Evolutionary conservation across 1,140 invertebrate genomes (phyloP).

Genomic region (Camponotus vicinus): DNA sequence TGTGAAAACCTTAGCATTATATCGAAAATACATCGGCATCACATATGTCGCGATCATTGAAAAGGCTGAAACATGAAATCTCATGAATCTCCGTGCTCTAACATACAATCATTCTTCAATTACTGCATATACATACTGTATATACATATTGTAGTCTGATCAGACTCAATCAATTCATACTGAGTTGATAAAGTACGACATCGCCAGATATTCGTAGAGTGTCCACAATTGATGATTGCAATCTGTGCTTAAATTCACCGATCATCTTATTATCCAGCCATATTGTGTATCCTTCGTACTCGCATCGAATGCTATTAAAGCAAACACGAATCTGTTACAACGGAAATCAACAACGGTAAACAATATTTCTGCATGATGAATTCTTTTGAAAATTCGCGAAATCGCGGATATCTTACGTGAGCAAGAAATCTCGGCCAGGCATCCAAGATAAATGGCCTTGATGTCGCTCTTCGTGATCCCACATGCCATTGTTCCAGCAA

Average conservation of each 20-base stretch:
- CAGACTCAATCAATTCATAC: constrained; percentile 56
- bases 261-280: constrained; percentile 83
- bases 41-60: neutral
- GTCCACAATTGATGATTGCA: constrained; percentile 77
- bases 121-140: neutral
- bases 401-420: constrained; percentile 77
- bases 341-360: neutral
- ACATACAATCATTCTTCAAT: constrained; percentile 2
- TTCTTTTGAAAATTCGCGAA: neutral
- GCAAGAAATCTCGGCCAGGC: constrained; percentile 83
- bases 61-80: neutral
- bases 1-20: neutral
- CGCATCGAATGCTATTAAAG: constrained; percentile 79
- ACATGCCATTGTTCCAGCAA: constrained; percentile 82
- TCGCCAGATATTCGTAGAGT: constrained; percentile 83
- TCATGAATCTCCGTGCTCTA: neutral
- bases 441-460: constrained; percentile 82
- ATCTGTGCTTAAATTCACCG: constrained; percentile 81
- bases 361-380: neutral
- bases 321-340: constrained; percentile 41
- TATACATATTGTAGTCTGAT: neutral
- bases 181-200: constrained; percentile 79
- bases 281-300: constrained; percentile 79
- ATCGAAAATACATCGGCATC: constrained; percentile 7
- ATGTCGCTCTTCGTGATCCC: constrained; percentile 84